Percentiles rank a stretch among this genome's conserved stretches.
phyloP scores from a whole-genome alignment of 37 sponge, comb jelly and placozoan species.

The Beroe ovata region DNA sequence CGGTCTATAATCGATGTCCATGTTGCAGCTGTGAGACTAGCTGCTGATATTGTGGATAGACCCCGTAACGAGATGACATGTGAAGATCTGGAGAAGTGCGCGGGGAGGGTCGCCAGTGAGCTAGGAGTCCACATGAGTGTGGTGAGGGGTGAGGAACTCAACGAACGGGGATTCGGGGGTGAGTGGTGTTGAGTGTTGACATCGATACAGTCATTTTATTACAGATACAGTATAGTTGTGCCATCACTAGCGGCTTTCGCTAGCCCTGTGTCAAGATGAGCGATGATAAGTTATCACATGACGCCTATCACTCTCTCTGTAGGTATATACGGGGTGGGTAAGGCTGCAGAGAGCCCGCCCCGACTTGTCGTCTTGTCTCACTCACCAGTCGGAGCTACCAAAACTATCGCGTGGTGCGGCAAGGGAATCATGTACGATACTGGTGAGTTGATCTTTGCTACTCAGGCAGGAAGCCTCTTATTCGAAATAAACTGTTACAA shows the following conservation, averaged over 20 bases:
- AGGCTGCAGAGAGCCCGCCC: slow-evolving; percentile 86
- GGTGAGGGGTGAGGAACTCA: slow-evolving; percentile 83
- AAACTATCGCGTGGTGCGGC: slow-evolving; percentile 93
- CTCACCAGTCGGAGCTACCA: slow-evolving; percentile 80
- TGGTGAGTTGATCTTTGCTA: too few species aligned
- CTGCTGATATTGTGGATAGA: slow-evolving; percentile 84
- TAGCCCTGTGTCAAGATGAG: too few species aligned
- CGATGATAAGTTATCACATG: too few species aligned
- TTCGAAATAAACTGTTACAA: too few species aligned
- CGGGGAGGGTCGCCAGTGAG: background rate
- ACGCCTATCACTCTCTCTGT: too few species aligned
- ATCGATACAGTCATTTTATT: too few species aligned
- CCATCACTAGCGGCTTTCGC: too few species aligned
- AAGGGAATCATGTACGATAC: slow-evolving; percentile 99
- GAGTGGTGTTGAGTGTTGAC: too few species aligned
- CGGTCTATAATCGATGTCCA: too few species aligned
- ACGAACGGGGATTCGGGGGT: slow-evolving; percentile 91
- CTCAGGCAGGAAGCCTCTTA: too few species aligned
- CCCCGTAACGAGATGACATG: slow-evolving; percentile 93
- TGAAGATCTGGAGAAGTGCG: slow-evolving; percentile 77
- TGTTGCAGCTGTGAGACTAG: slow-evolving; percentile 76
- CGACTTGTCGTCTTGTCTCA: slow-evolving; percentile 91
- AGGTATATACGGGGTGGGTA: slow-evolving; percentile 99
- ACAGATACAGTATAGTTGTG: too few species aligned
- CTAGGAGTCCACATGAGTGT: slow-evolving; percentile 36